Evolutionary conservation across 2,797 vertebrate genomes (phyloP).

Genomic region (Trematomus bernacchii): DNA sequence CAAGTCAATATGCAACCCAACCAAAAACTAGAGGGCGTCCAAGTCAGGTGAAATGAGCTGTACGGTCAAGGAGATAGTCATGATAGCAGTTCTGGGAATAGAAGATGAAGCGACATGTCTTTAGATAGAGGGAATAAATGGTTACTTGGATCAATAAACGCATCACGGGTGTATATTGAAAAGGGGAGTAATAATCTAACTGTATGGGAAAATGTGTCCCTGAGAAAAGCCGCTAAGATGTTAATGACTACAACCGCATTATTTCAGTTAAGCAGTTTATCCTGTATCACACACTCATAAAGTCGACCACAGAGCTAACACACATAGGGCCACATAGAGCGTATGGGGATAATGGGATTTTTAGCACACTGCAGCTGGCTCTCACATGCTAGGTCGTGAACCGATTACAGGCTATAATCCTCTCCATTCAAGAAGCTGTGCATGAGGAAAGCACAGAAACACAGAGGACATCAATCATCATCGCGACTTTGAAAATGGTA

Average conservation of each 20-base stretch:
- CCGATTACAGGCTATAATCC: constrained; percentile 82
- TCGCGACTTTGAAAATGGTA: constrained; percentile 50
- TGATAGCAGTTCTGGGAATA: constrained; percentile 1
- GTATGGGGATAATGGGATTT: constrained; percentile 79
- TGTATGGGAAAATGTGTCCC: constrained; percentile 13
- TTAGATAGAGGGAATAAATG: constrained; percentile 19
- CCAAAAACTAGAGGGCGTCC: constrained; percentile 48
- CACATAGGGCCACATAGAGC: constrained; percentile 47
- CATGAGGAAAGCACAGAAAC: constrained; percentile 57
- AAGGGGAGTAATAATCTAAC: constrained; percentile 13
- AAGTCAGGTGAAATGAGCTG: constrained; percentile 41
- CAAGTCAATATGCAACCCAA: constrained; percentile 64
- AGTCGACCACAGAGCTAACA: constrained; percentile 61
- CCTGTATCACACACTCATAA: constrained; percentile 67
- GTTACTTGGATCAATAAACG: constrained; percentile 50
- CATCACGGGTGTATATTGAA: constrained; percentile 8
- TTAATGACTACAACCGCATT: constrained; percentile 51
- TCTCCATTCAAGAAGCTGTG: constrained; percentile 66
- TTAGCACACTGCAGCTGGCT: constrained; percentile 70
- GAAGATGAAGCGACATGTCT: constrained; percentile 17
- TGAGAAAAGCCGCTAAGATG: constrained; percentile 29
- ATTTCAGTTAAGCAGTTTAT: constrained; percentile 72
- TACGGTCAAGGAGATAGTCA: constrained; percentile 22
- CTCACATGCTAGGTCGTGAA: constrained; percentile 74
- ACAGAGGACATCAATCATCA: constrained; percentile 56